Conservation (phyloP, 2,888 invertebrate genomes). For the Ophraella communa region DNA sequence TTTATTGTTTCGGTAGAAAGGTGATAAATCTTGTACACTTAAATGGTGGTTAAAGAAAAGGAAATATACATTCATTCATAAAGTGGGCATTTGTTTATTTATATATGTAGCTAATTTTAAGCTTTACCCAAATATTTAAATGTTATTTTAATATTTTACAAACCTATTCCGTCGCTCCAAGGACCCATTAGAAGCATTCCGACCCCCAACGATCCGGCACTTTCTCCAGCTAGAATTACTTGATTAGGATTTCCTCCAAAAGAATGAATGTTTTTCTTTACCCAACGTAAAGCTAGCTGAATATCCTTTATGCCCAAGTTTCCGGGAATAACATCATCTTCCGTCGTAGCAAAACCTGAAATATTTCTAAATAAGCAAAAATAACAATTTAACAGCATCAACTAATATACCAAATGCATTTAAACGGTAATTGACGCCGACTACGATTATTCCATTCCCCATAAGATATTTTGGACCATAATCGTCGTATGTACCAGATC, state of each 20-base stretch:
- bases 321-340: conserved; percentile 28
- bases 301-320: conserved; percentile 25
- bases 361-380: neutral
- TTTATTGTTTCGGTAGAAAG: too few relatives aligned
- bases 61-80: too few relatives aligned
- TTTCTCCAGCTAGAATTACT: conserved; percentile 23
- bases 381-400: neutral
- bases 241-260: conserved; percentile 18
- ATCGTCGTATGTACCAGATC: conserved; percentile 16
- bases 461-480: conserved; percentile 19
- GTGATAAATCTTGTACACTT: too few relatives aligned
- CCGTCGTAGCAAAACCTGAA: conserved; percentile 16
- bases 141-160: too few relatives aligned
- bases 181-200: conserved; percentile 16
- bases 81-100: too few relatives aligned
- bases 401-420: conserved; percentile 7
- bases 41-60: too few relatives aligned
- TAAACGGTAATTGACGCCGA: conserved; percentile 14
- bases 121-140: too few relatives aligned
- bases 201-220: conserved; percentile 19
- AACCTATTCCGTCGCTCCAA: conserved; percentile 11
- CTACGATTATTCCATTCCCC: conserved; percentile 17
- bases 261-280: conserved; percentile 14
- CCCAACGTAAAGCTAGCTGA: conserved; percentile 19
- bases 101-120: too few relatives aligned